Percentiles rank a stretch among this genome's conserved stretches.
These are phyloP conservation scores for Acomys russatus DNA, from an alignment of 2,797 vertebrate species.

Conservation along the genomic window DNA sequence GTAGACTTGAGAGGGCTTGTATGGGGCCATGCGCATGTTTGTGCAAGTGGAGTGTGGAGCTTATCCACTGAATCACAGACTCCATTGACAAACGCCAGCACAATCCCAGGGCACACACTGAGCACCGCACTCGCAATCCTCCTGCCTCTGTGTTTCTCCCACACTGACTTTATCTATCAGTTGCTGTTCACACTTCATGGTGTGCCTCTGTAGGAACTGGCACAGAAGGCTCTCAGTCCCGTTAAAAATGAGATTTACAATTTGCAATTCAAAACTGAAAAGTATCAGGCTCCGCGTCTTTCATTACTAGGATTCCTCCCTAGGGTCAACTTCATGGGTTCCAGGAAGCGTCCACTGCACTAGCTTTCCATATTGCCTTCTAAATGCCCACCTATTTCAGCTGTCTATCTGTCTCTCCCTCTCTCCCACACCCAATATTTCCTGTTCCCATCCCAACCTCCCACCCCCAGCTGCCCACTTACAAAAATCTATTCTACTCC, in stretches of 20 bases:
- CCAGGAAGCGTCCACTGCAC: neutral
- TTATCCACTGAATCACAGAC: neutral
- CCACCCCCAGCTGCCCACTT: neutral
- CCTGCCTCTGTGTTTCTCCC: neutral
- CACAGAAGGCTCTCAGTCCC: neutral
- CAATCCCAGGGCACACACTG: neutral
- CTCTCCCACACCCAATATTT: neutral
- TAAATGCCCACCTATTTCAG: neutral
- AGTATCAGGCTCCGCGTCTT: neutral
- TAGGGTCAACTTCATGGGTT: neutral
- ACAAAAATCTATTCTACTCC: neutral
- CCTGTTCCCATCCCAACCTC: no score
- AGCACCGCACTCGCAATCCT: neutral
- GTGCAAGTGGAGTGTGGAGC: constrained; percentile 79
- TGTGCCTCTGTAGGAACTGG: neutral
- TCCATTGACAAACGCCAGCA: neutral
- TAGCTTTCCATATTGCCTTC: neutral
- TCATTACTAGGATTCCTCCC: neutral
- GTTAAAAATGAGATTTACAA: neutral
- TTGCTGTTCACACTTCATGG: neutral
- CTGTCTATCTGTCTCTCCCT: neutral
- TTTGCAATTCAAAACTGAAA: neutral
- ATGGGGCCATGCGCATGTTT: neutral
- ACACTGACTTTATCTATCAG: neutral
- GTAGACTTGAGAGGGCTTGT: neutral